Percentiles rank a stretch among this genome's conserved stretches.
Conservation (phyloP, 2,888 invertebrate species). For the Eutolmus rufibarbis region DNA sequence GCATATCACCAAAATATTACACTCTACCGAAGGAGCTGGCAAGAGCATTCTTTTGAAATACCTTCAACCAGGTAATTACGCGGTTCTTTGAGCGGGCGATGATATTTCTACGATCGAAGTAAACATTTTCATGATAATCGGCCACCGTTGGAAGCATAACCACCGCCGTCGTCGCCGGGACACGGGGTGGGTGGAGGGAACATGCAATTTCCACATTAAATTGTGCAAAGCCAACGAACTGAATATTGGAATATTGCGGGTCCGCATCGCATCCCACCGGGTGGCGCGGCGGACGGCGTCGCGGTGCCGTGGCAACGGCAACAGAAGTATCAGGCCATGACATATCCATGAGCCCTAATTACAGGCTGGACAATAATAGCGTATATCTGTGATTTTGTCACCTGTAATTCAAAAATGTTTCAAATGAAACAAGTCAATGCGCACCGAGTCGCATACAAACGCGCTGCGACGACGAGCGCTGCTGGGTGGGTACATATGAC, state of each 20-base stretch:
- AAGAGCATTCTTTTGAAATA: background rate
- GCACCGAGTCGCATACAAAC: background rate
- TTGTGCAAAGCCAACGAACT: conserved; percentile 33
- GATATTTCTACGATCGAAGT: conserved; percentile 9
- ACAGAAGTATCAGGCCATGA: conserved; percentile 28
- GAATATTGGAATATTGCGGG: conserved; percentile 6
- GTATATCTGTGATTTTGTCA: conserved; percentile 33
- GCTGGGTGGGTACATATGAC: background rate
- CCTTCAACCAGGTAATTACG: background rate
- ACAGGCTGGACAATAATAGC: conserved; percentile 26
- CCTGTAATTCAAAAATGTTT: conserved; percentile 24
- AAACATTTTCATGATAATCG: conserved; percentile 8
- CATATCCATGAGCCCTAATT: conserved; percentile 30
- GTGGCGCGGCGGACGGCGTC: background rate
- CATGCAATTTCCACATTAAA: conserved; percentile 32
- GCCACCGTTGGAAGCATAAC: background rate
- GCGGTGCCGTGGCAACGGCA: background rate
- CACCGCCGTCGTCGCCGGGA: background rate
- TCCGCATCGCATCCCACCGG: background rate
- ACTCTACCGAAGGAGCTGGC: background rate
- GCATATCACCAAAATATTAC: background rate
- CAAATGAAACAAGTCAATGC: background rate
- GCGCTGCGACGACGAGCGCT: background rate
- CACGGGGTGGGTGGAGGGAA: background rate
- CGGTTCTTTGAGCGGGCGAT: conserved; percentile 18